Percentiles rank a stretch among this genome's conserved stretches.
Conservation (phyloP, 2,888 invertebrate species). For the Onthophagus sagittarius region DNA sequence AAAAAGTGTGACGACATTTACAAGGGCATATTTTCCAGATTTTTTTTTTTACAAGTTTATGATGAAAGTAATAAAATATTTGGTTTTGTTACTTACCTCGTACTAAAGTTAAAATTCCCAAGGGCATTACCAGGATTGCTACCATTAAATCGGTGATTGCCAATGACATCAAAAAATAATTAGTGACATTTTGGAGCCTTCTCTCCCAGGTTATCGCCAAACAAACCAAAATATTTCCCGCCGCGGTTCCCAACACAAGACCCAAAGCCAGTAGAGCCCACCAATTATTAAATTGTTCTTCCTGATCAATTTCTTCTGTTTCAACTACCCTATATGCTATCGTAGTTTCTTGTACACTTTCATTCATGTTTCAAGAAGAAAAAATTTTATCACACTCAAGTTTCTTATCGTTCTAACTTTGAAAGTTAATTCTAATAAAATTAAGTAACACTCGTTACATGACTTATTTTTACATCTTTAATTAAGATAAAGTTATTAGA, state of each 20-base stretch:
- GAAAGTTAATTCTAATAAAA: not conserved
- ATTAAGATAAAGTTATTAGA: not conserved
- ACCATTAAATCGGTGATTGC: constrained; percentile 95
- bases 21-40: not conserved
- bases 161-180: constrained; percentile 93
- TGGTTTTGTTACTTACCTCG: constrained; percentile 59
- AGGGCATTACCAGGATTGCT: constrained; percentile 92
- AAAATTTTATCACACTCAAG: not conserved
- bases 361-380: constrained; percentile 19
- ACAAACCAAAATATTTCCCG: constrained; percentile 92
- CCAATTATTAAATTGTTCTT: constrained; percentile 50
- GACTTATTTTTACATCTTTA: not conserved
- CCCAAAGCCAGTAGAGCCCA: constrained; percentile 76
- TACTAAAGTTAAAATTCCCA: constrained; percentile 79
- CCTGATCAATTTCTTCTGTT: constrained; percentile 2
- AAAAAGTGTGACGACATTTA: not conserved
- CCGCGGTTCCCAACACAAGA: constrained; percentile 80
- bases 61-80: not conserved
- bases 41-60: not conserved
- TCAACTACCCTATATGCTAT: constrained; percentile 19
- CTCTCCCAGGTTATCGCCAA: constrained; percentile 89
- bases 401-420: not conserved
- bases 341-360: constrained; percentile 20
- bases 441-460: not conserved
- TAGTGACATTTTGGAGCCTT: constrained; percentile 92